Evolutionary conservation across 2,113 vertebrate genomes (phyloP).

Genomic region (Entomyzon cyanotis): DNA sequence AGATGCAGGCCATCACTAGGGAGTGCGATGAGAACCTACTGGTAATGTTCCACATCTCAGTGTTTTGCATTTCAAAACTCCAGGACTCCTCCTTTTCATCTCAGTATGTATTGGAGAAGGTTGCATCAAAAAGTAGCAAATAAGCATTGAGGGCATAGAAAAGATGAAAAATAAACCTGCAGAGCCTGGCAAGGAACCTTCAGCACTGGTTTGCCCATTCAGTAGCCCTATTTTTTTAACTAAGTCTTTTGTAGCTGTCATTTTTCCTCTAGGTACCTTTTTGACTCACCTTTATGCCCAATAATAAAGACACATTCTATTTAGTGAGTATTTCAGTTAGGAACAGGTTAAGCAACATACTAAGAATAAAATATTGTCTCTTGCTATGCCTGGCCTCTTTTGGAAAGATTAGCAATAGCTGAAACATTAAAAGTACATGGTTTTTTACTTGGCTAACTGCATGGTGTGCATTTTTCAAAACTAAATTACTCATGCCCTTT

Average conservation of each 20-base stretch:
- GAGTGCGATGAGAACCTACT: conserved; percentile 15
- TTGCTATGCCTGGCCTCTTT: conserved; percentile 48
- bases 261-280: background rate
- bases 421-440: conserved; percentile 58
- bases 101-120: background rate
- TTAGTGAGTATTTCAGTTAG: background rate
- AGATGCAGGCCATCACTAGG: background rate
- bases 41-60: conserved; percentile 42
- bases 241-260: background rate
- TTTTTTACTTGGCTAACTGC: conserved; percentile 60
- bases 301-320: background rate
- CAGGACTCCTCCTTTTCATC: conserved; percentile 16
- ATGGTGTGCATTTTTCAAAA: conserved; percentile 58
- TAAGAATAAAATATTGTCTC: conserved; percentile 28
- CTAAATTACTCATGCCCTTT: conserved; percentile 59
- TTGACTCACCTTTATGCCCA: background rate
- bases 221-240: background rate
- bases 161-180: background rate
- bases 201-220: background rate
- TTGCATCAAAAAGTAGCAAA: conserved; percentile 54
- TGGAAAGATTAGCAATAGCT: conserved; percentile 52
- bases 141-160: conserved; percentile 7
- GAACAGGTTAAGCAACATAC: conserved; percentile 1
- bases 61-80: conserved; percentile 52
- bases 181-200: background rate